phyloP scores from a whole-genome alignment of 2,113 vertebrate species.

The Labrus mixtus region DNA sequence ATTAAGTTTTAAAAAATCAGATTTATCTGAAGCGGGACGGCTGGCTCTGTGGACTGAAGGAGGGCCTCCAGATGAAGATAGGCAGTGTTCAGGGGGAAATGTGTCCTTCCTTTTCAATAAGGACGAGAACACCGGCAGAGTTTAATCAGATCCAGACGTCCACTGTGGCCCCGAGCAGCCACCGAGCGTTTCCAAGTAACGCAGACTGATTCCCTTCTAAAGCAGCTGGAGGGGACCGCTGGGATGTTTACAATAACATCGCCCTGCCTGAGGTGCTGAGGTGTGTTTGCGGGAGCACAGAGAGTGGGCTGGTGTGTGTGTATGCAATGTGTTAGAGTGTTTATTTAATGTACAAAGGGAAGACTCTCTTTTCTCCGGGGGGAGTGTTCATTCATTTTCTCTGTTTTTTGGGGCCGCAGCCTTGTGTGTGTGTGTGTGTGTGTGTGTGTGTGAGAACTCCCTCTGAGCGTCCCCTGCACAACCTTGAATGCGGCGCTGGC shows the following conservation, averaged over 20 bases:
- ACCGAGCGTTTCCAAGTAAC: constrained; percentile 51
- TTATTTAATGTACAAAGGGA: constrained; percentile 26
- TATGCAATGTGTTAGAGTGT: constrained; percentile 18
- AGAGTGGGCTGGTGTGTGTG: constrained; percentile 19
- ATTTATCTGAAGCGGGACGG: constrained; percentile 18
- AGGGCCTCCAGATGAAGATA: constrained; percentile 48
- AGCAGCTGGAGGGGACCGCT: constrained; percentile 55
- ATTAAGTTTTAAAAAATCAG: constrained; percentile 18
- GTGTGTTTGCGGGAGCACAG: constrained; percentile 44
- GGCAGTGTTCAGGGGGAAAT: constrained; percentile 41
- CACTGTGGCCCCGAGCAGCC: constrained; percentile 54
- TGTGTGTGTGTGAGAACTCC: constrained; percentile 28
- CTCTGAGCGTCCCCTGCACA: constrained; percentile 11
- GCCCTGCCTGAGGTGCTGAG: constrained; percentile 57
- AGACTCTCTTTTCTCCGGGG: constrained; percentile 1
- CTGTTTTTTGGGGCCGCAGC: constrained; percentile 16
- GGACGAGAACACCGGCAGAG: constrained; percentile 35
- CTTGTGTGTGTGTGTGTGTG: constrained; percentile 14
- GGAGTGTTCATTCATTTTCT: constrained; percentile 16
- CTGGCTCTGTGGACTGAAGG: constrained; percentile 15
- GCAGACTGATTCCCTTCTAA: constrained; percentile 72
- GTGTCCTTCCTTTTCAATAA: constrained; percentile 54
- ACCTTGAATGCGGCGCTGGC: constrained; percentile 13
- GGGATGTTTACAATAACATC: constrained; percentile 72
- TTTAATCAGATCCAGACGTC: constrained; percentile 61